Evolutionary conservation across 2,888 invertebrate species (phyloP).

Genomic region (Nomada ruficornis): DNA sequence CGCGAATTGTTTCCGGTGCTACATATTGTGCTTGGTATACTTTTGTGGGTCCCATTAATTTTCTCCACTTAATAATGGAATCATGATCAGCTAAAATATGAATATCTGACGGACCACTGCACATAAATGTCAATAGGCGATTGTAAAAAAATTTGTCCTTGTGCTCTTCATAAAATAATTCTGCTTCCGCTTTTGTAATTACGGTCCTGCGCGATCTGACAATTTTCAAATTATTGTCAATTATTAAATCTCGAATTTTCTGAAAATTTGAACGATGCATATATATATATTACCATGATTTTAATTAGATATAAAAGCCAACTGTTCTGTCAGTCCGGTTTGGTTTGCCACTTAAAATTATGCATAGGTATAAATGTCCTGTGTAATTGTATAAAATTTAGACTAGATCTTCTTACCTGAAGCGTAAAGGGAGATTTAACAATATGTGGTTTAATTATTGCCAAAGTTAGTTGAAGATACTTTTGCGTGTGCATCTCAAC

Average conservation of each 20-base stretch:
- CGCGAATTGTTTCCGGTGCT: constrained; percentile 92
- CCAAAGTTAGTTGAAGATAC: constrained; percentile 89
- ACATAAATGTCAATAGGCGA: constrained; percentile 92
- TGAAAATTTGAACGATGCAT: constrained; percentile 75
- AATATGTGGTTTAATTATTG: constrained; percentile 94
- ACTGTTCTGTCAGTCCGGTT: not conserved
- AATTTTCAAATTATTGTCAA: constrained; percentile 89
- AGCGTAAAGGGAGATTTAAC: constrained; percentile 91
- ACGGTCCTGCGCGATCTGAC: constrained; percentile 88
- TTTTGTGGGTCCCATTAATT: constrained; percentile 95
- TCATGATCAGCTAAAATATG: constrained; percentile 91
- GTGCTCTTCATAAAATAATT: constrained; percentile 93
- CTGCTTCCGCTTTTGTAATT: constrained; percentile 88
- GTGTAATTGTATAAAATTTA: constrained; percentile 2
- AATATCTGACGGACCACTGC: constrained; percentile 93
- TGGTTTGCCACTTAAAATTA: not conserved
- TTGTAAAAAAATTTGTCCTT: constrained; percentile 93
- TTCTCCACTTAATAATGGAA: constrained; percentile 92
- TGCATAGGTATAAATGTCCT: not conserved
- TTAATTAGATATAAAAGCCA: not conserved
- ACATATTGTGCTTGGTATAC: constrained; percentile 92
- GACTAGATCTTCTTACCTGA: constrained; percentile 82
- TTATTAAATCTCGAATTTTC: constrained; percentile 89
- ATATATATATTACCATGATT: constrained; percentile 24
- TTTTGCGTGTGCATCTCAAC: constrained; percentile 68